phyloP scores from a whole-genome alignment of 1,140 invertebrate species.

The Rhyacophila brunnea region DNA sequence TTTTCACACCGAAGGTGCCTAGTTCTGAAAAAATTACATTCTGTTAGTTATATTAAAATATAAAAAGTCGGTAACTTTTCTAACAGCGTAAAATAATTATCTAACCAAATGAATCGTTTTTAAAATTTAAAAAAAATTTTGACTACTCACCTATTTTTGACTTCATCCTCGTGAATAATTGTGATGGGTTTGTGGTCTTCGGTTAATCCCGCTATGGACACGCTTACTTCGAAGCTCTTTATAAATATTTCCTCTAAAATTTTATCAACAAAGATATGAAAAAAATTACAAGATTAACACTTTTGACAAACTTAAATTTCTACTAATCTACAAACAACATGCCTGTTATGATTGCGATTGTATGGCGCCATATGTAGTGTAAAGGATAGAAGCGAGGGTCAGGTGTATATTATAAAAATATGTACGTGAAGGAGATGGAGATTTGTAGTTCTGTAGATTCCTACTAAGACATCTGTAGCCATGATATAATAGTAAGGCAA shows the following conservation, averaged over 20 bases:
- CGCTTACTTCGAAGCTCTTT: slow-evolving; percentile 81
- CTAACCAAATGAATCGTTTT: not conserved
- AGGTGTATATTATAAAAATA: too few species aligned
- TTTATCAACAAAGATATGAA: not conserved
- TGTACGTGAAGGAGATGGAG: too few species aligned
- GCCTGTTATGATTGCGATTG: too few species aligned
- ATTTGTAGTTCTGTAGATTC: too few species aligned
- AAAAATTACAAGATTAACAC: slow-evolving; percentile 3
- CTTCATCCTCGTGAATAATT: slow-evolving; percentile 60
- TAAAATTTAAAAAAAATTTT: slow-evolving; percentile 8
- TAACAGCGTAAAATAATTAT: not conserved
- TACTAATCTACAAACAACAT: too few species aligned
- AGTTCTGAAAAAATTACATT: slow-evolving; percentile 56
- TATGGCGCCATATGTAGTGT: too few species aligned
- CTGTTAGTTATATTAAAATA: not conserved
- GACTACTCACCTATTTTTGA: slow-evolving; percentile 65
- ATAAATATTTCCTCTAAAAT: slow-evolving; percentile 81
- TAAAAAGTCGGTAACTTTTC: too few species aligned
- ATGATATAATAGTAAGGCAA: too few species aligned
- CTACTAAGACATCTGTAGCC: too few species aligned
- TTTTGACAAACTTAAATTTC: slow-evolving; percentile 14
- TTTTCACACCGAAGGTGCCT: slow-evolving; percentile 78
- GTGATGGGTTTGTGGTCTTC: slow-evolving; percentile 68
- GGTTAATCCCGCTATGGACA: slow-evolving; percentile 76
- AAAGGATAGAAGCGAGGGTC: too few species aligned